Conservation (phyloP, 2,113 vertebrate genomes). For the Columbina picui region DNA sequence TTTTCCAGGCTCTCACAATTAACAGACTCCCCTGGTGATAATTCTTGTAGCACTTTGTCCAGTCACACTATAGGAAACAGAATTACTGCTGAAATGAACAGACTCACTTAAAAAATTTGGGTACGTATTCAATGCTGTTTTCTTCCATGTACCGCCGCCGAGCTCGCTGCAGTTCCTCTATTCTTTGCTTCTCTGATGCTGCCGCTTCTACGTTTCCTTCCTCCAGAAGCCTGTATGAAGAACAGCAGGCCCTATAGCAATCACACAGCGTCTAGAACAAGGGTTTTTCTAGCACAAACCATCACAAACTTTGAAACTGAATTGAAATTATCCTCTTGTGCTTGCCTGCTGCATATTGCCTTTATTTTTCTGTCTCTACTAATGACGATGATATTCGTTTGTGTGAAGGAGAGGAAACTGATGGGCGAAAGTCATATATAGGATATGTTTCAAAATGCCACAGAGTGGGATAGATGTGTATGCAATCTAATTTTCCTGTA, state of each 20-base stretch:
- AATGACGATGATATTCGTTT: neutral
- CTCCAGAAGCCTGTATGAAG: constrained; percentile 84
- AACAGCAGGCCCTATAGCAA: constrained; percentile 26
- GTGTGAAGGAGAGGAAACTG: neutral
- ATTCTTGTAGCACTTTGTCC: neutral
- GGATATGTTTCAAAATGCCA: neutral
- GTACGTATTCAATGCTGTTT: constrained; percentile 88
- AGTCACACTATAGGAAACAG: neutral
- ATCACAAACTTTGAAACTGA: neutral
- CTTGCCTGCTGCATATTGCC: neutral
- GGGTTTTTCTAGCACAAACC: neutral
- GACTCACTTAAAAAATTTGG: constrained; percentile 96
- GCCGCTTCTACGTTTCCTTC: constrained; percentile 94
- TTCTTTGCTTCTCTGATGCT: constrained; percentile 90
- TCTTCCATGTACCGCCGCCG: constrained; percentile 92
- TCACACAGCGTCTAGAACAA: neutral
- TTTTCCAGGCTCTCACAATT: neutral
- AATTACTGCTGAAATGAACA: neutral
- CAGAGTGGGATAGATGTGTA: neutral
- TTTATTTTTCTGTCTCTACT: neutral
- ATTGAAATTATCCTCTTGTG: neutral
- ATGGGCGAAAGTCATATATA: neutral
- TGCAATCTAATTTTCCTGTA: neutral
- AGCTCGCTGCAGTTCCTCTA: constrained; percentile 92
- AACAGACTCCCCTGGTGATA: neutral